Base-by-base conservation (phyloP, 2,113 vertebrate genomes). In the Protobothrops mucrosquamatus region DNA sequence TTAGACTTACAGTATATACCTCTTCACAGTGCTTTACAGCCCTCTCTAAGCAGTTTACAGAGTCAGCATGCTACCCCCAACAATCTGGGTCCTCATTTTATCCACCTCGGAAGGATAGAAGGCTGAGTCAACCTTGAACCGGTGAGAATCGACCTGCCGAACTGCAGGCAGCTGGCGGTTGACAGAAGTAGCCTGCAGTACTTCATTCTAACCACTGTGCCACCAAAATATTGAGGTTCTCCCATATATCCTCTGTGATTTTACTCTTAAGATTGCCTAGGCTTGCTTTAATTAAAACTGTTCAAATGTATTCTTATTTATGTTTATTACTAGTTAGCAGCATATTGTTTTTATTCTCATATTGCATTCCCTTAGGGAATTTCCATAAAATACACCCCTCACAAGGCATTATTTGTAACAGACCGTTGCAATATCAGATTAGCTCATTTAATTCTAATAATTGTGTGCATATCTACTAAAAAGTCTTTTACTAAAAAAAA, bases 201-300 rank as follows among this genome's bases (percentile, higher is more conserved):
- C 61, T 64, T 11, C 26, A 64, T 11, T n/a, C 26, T 29, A 64
- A 64, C 61, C 23, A 26, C 57, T 26, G 23, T 9, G 1, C 23
- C 61, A n/a, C 11, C 29, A 64, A 91, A 85, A 85, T 46, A 15
- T 12, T 34, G 89, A 93, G 94, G 0, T 93, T 96, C 91, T 24
- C 87, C n/a, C 94, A 15, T 57, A 88, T 74, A 39, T 95, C 94
- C 94, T 94, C 14, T 64, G 15, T 64, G 43, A 18, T 90, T 90
- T 39, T 64, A 90, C 26, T 89, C 57, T 89, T 61, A 94, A 95
- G 92, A 69, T 91, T 91, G 93, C 52, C 48, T 85, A 48, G 88
- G 92, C 88, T 94, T 95, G 56, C 85, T 93, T 93, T 96, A 94
- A 94, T 94, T 90, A 95, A 94, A 95, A 94, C 87, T 88, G 93